phyloP scores from a whole-genome alignment of 2,113 vertebrate genomes.

The Aptenodytes patagonicus region DNA sequence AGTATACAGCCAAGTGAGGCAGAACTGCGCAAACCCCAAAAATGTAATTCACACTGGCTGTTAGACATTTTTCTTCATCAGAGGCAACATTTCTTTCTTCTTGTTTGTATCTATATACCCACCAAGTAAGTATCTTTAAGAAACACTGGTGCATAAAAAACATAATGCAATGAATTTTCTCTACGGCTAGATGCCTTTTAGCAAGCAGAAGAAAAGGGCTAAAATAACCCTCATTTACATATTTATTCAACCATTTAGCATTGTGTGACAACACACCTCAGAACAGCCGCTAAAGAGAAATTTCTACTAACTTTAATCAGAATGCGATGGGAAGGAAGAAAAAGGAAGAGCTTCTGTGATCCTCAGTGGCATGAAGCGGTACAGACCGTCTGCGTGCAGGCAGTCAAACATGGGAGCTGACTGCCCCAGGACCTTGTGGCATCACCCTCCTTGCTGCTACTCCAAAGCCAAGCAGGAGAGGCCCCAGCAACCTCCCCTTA shows the following conservation, averaged over 20 bases:
- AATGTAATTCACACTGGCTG: background rate
- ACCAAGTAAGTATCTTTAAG: background rate
- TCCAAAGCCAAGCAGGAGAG: background rate
- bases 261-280: background rate
- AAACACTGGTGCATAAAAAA: background rate
- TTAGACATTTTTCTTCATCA: background rate
- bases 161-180: background rate
- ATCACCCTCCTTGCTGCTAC: background rate
- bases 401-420: accelerated
- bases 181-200: background rate
- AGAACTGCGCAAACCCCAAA: background rate
- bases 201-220: background rate
- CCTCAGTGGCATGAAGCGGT: background rate
- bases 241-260: background rate
- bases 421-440: background rate
- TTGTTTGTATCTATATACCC: background rate
- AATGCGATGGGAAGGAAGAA: background rate
- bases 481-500: background rate
- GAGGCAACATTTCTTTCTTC: background rate
- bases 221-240: background rate
- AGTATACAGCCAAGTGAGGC: background rate
- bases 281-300: background rate
- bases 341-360: background rate
- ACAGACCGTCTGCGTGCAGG: accelerated
- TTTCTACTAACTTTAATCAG: background rate